Evolutionary conservation across 1,140 invertebrate species (phyloP).

Genomic region (Plutomurus gul): DNA sequence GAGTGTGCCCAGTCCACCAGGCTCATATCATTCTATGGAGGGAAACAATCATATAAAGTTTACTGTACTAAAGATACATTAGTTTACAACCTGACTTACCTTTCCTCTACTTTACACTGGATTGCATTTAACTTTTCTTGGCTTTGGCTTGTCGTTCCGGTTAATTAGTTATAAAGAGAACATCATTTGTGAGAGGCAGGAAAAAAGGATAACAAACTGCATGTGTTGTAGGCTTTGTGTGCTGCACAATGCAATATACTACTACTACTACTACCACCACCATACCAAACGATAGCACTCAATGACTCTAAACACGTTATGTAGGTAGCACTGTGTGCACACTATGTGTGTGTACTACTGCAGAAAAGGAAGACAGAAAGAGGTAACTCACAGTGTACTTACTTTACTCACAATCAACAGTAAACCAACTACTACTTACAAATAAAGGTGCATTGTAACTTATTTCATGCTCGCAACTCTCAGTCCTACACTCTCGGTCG

Average conservation of each 20-base stretch:
- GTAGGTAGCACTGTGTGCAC: not conserved
- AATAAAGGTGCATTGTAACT: not conserved
- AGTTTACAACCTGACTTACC: not conserved
- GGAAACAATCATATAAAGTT: not conserved
- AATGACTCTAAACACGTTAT: not conserved
- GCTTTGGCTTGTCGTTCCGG: slow-evolving; percentile 22
- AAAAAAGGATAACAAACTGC: slow-evolving; percentile 22
- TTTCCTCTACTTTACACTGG: not conserved
- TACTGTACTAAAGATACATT: slow-evolving; percentile 27
- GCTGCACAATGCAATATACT: too few species aligned
- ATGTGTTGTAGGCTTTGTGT: too few species aligned
- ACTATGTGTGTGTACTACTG: not conserved
- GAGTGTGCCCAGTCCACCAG: not conserved
- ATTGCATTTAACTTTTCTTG: slow-evolving; percentile 14
- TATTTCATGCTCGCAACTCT: not conserved
- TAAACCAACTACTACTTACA: slow-evolving; percentile 6
- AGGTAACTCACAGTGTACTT: not conserved
- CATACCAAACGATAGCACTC: too few species aligned
- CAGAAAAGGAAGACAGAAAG: slow-evolving; percentile 7
- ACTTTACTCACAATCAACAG: not conserved
- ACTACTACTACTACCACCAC: too few species aligned
- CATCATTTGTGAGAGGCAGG: slow-evolving; percentile 28
- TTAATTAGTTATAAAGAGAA: slow-evolving; percentile 28
- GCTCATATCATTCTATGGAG: slow-evolving; percentile 8
- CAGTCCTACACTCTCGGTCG: not conserved